Evolutionary conservation across 2,113 vertebrate species (phyloP).

Genomic region (Rhagologus leucostigma): DNA sequence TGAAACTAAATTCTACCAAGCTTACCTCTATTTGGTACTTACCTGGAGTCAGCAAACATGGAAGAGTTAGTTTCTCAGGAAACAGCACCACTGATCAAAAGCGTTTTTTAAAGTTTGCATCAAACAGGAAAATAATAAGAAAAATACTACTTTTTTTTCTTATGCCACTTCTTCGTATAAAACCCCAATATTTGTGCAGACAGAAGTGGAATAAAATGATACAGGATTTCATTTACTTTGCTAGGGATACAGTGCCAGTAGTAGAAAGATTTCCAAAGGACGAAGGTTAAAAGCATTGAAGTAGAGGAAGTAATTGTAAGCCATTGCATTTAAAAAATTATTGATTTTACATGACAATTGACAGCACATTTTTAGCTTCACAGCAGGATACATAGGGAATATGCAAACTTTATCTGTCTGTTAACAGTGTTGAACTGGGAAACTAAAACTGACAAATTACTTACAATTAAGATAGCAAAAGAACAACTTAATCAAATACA

Average conservation of each 20-base stretch:
- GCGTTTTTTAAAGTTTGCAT: not conserved
- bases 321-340: not conserved
- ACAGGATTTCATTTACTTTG: not conserved
- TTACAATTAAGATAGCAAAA: constrained; percentile 31
- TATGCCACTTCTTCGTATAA: not conserved
- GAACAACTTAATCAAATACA: not conserved
- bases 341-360: not conserved
- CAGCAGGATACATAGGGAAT: not conserved
- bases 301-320: not conserved
- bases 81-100: not conserved
- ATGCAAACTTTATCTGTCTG: not conserved
- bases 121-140: not conserved
- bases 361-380: not conserved
- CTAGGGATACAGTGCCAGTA: not conserved
- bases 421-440: not conserved
- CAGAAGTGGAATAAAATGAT: not conserved
- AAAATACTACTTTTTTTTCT: not conserved
- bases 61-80: not conserved
- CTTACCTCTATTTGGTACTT: not conserved
- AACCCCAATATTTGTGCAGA: not conserved
- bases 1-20: not conserved
- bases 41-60: not conserved
- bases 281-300: not conserved
- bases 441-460: constrained; percentile 17
- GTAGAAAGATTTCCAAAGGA: not conserved